A percentile compares a stretch with the other conserved stretches of the same genome.
These are phyloP conservation scores for Campylomormyrus tamandua DNA, from an alignment of 2,113 vertebrate genomes.

Conservation along the genomic window DNA sequence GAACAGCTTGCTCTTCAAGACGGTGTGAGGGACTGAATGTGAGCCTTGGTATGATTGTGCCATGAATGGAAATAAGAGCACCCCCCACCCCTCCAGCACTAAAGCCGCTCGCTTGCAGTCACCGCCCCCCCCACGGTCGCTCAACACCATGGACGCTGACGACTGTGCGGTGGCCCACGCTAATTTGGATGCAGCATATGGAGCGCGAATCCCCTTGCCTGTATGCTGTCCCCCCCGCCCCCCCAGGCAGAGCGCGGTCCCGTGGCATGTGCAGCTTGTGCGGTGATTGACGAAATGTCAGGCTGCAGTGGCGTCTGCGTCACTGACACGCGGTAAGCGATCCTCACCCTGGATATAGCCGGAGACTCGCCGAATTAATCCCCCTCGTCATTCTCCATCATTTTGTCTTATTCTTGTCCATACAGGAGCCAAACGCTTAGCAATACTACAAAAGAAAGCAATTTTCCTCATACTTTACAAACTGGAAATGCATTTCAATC, in stretches of 20 bases:
- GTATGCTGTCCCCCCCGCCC: background rate
- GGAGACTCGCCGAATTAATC: background rate
- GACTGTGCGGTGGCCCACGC: conserved; percentile 16
- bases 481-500: background rate
- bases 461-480: background rate
- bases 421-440: background rate
- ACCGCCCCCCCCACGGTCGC: conserved; percentile 1
- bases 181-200: conserved; percentile 20
- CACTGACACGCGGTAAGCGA: background rate
- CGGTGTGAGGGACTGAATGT: conserved; percentile 3
- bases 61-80: conserved; percentile 21
- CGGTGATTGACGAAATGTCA: background rate
- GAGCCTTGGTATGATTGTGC: conserved; percentile 16
- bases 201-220: conserved; percentile 18
- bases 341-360: background rate
- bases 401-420: background rate
- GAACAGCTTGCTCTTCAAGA: background rate
- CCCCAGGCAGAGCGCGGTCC: background rate
- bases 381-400: background rate
- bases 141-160: conserved; percentile 2
- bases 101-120: background rate
- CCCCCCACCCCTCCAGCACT: background rate
- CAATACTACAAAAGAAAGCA: background rate
- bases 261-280: background rate
- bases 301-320: background rate